Evolutionary conservation across 2,797 vertebrate species (phyloP), one percentile per base, ranked within the genome.

Genomic region (Lagorchestes hirsutus): DNA sequence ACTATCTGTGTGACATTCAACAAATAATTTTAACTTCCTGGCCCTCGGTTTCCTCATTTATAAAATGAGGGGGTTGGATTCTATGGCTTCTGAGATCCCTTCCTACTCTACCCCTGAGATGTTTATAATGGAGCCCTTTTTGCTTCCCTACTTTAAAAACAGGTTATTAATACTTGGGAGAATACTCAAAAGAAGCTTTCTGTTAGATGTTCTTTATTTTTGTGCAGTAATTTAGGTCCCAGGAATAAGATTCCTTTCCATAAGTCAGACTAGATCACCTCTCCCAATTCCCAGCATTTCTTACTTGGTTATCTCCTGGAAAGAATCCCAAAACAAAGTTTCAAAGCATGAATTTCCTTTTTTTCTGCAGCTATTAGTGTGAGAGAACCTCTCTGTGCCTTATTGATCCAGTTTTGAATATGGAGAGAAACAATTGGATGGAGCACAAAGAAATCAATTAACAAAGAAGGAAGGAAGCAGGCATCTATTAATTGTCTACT

Each of bases 141-240:
- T 62, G 18, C 67, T 50, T 59, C 56, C 4, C 29, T 95, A 3
- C 55, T 67, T 46, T 92, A 24, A 6, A 62, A 58, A 28, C 91
- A 93, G 95, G n/a, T 2, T 82, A 5, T 13, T 93, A 0, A 28
- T 62, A 3, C 12, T 93, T 92, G 52, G 3, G 59, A 4, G 22
- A 92, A 91, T 59, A 52, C 54, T 91, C 91, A 90, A 93, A 91
- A 52, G 54, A 55, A 0, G 55, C 34, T 11, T 96, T 95, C 29
- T 94, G 4, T 67, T 90, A 62, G 34, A 82, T 82, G 22, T 40
- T 40, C 62, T 40, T 40, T 74, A 74, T 40, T 74, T 74, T 74
- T 74, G 22, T 40, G 34, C 34, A 74, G 5, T n/a, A 40, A 67
- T 31, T 29, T 92, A 22, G 90, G 62, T 52, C 67, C 57, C 59